Conservation (phyloP, 2,888 invertebrate species). For the Pseudococcus viburni region DNA sequence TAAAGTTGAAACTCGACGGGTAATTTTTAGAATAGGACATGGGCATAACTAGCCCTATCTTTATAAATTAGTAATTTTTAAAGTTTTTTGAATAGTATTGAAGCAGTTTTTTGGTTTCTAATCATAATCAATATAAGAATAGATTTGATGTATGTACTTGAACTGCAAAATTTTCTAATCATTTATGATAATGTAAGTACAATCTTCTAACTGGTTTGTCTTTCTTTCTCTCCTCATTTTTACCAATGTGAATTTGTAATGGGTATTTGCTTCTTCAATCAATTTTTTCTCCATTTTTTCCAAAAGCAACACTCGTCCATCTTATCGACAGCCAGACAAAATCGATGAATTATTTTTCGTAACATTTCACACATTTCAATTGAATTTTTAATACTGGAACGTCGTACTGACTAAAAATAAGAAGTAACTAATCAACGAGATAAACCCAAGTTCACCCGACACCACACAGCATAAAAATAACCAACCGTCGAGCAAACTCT, state of each 20-base stretch:
- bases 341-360: background rate
- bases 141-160: too few species aligned
- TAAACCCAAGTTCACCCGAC: slow-evolving; percentile 1
- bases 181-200: background rate
- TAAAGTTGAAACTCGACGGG: too few species aligned
- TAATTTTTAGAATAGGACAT: too few species aligned
- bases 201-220: background rate
- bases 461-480: slow-evolving; percentile 1
- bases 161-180: background rate
- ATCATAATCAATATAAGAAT: too few species aligned
- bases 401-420: background rate
- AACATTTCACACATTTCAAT: background rate
- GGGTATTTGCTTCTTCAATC: too few species aligned
- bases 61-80: too few species aligned
- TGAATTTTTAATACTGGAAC: background rate
- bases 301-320: background rate
- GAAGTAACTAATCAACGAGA: background rate
- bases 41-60: too few species aligned
- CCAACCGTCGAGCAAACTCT: slow-evolving; percentile 3
- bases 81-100: too few species aligned
- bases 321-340: background rate
- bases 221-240: background rate
- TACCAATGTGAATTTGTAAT: background rate
- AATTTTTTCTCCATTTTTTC: background rate
- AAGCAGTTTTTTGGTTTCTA: too few species aligned